These are phyloP conservation scores for Rhagologus leucostigma DNA, from an alignment of 2,113 vertebrate genomes.

Conservation along the genomic window DNA sequence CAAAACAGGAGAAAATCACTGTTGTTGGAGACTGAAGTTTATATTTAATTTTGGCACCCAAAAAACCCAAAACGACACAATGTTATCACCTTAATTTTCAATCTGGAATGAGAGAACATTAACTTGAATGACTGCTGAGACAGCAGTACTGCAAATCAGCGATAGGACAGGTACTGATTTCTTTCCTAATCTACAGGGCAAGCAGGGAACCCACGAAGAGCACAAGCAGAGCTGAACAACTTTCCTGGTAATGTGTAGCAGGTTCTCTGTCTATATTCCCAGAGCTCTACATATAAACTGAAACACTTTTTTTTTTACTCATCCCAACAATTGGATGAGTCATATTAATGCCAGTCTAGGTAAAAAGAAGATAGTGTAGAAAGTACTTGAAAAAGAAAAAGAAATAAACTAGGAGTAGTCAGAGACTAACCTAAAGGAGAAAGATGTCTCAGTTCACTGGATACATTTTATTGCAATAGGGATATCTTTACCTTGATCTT, in stretches of 20 bases:
- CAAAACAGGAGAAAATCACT: not conserved
- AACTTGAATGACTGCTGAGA: not conserved
- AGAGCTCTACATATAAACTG: not conserved
- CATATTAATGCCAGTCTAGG: not conserved
- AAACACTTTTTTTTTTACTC: not conserved
- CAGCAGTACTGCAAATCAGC: accelerated
- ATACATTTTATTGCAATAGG: not conserved
- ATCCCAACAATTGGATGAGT: not conserved
- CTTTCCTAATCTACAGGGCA: not conserved
- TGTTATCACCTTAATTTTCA: not conserved
- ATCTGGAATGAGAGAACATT: not conserved
- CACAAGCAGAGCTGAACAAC: not conserved
- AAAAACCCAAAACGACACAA: not conserved
- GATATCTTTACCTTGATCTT: not conserved
- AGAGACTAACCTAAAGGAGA: not conserved
- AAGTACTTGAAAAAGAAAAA: not conserved
- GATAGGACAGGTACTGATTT: not conserved
- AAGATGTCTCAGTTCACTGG: not conserved
- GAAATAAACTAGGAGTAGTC: not conserved
- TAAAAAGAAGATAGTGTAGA: not conserved
- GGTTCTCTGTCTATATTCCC: not conserved
- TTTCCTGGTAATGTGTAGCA: not conserved
- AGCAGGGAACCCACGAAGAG: not conserved
- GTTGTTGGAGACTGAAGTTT: not conserved
- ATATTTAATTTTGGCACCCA: not conserved